These are phyloP conservation scores for Tetragonula clypearis DNA, from an alignment of 1,140 invertebrate genomes.

Conservation along the genomic window DNA sequence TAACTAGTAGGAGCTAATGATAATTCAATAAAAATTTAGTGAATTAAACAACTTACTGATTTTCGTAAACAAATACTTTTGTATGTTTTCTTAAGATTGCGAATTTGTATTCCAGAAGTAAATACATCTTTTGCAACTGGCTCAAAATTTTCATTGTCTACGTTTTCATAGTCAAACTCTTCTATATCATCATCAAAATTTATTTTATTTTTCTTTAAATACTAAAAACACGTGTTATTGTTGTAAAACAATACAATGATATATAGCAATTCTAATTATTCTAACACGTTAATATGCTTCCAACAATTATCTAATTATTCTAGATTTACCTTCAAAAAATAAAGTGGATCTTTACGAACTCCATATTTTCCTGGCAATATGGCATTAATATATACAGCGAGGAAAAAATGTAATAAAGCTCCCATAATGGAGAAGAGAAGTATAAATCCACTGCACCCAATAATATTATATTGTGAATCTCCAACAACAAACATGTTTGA, in stretches of 20 bases:
- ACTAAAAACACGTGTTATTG: slow-evolving; percentile 55
- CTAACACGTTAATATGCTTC: neutral
- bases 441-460: slow-evolving; percentile 65
- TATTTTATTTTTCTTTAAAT: slow-evolving; percentile 74
- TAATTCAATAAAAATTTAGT: neutral
- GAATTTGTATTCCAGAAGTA: slow-evolving; percentile 76
- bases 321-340: slow-evolving; percentile 79
- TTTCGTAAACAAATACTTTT: slow-evolving; percentile 66
- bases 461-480: slow-evolving; percentile 31
- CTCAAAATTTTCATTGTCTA: slow-evolving; percentile 74
- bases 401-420: slow-evolving; percentile 60
- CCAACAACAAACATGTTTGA: slow-evolving; percentile 62
- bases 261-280: neutral
- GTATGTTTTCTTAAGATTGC: slow-evolving; percentile 77
- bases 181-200: slow-evolving; percentile 61
- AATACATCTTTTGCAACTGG: slow-evolving; percentile 56
- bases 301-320: too few species aligned
- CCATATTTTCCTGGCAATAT: slow-evolving; percentile 83
- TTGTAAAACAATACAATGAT: neutral
- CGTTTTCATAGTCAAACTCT: slow-evolving; percentile 62
- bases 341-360: slow-evolving; percentile 82
- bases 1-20: neutral
- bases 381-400: slow-evolving; percentile 81
- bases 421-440: slow-evolving; percentile 69
- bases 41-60: slow-evolving; percentile 63